These are phyloP conservation scores for Aleiodes sp. DNA, from an alignment of 1,140 invertebrate genomes.

Conservation along the genomic window DNA sequence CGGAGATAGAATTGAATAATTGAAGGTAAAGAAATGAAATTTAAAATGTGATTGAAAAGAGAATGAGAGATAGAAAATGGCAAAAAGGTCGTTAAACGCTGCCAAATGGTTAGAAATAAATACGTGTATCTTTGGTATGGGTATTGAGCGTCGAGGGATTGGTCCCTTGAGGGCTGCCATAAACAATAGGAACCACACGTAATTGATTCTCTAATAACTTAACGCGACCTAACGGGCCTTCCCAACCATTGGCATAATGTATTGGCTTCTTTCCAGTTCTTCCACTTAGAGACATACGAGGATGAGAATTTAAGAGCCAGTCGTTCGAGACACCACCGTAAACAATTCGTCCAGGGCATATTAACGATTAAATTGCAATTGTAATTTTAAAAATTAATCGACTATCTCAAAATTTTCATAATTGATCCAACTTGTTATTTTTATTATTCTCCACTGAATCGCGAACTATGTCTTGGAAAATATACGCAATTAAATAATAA, in stretches of 20 bases:
- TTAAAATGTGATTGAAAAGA: background rate
- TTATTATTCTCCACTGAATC: too few species aligned
- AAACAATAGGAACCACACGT: conserved; percentile 64
- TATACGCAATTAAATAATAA: too few species aligned
- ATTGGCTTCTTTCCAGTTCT: conserved; percentile 8
- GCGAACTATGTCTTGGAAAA: too few species aligned
- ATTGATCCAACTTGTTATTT: too few species aligned
- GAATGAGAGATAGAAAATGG: conserved; percentile 1
- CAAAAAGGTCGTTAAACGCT: conserved; percentile 13
- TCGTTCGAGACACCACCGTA: background rate
- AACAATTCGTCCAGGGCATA: background rate
- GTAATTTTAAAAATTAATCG: too few species aligned
- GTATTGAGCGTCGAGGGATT: conserved; percentile 29
- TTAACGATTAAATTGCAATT: background rate
- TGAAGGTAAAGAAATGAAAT: conserved; percentile 8
- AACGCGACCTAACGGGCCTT: conserved; percentile 56
- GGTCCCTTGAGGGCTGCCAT: conserved; percentile 58
- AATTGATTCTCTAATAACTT: conserved; percentile 68
- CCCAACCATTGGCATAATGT: conserved; percentile 12
- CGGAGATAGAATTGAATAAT: background rate
- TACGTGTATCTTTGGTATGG: background rate
- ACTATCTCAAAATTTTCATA: too few species aligned
- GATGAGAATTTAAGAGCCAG: conserved; percentile 4
- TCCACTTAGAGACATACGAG: conserved; percentile 4
- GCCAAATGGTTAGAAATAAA: background rate